Base-by-base conservation (phyloP, 2,888 invertebrate species). In the Buathra laborator region DNA sequence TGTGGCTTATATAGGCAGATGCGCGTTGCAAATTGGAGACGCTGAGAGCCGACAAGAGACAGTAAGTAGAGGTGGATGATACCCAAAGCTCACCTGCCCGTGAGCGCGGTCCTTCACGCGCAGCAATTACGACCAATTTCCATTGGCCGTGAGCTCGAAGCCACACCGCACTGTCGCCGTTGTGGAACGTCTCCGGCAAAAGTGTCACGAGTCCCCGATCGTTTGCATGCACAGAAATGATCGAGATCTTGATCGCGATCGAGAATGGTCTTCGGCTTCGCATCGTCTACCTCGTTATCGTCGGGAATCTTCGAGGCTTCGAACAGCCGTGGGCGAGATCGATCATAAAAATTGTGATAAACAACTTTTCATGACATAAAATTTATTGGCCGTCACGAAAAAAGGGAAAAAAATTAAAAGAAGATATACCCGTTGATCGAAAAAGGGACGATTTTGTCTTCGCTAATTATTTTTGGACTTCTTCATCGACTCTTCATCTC, bases 1-100 rank as follows among this genome's bases (percentile, higher is more conserved):
- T 91, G 92, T 91, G 91, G 90, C 90, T 89, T 86, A 53, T 76
- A 72, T 76, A 85, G 90, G 93, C 93, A 93, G 93, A 93, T 93
- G 93, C 90, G 86, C 88, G 59, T 88, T 89, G 89, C 89, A 93
- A 93, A 93, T 93, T 93, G 93, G 91, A 89, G 85, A 76, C 85
- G 71, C 71, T 67, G 78, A 78, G 72, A 81, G 79, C 48, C 66
- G 79, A 82, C 79, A 66, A 16, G 67, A 71, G 78, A 76, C 53
- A 78, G 72, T 56, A 48, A 62, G 51, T 64, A 24, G 75, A 76
- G 70, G 59, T 19, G 48, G 53, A 80, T 71, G 76, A 86, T 80
- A 72, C 59, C 44, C 51, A 32, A 83, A 83, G 79, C 59, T 91
- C 92, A 91, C 91, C 91, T 91, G 91, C 91, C 59, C 62, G n/a